Evolutionary conservation across 2,113 vertebrate genomes (phyloP), one percentile per base, ranked within the genome.

Genomic region (Coptodon bakossiorum): DNA sequence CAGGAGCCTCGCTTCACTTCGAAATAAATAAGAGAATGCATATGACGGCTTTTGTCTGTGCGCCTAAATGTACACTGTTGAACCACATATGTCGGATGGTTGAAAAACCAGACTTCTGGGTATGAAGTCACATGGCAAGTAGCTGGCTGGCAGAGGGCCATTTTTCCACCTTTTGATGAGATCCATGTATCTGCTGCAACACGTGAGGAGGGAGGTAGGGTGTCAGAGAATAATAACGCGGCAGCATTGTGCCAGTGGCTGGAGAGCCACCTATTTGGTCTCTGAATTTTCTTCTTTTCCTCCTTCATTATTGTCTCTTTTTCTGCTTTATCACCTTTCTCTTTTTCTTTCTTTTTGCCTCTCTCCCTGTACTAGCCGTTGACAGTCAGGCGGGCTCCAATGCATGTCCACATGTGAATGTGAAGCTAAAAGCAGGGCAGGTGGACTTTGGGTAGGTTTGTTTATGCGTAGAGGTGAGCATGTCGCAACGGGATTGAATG

Each of bases 401-500:
- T 78, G 83, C 59, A 7, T 63, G 73, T 80, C 68, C 68, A 45
- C 36, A 63, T 86, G 82, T 87, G 90, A n/a, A 34, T 84, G 86
- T 87, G 87, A n/a, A 29, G 80, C 76, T 24, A 10, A 83, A 85
- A 89, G 84, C 87, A 27, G 90, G 89, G 86, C 86, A 83, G 19
- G 80, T 53, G 76, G 86, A 52, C 19, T 84, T 66, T 34, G 82
- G 71, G 63, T 14, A 40, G 50, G 80, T 90, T 89, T 93, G 85
- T 90, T 94, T 88, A 86, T 54, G 81, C 29, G 19, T 81, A 0
- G 89, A 91, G 92, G 90, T 86, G 89, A 93, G 90, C 90, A 78
- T 94, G 94, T 95, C 93, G 92, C 92, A 90, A 91, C 90, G 91
- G 89, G 93, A 95, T 95, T 94, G 91, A 95, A 95, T 86, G 90